phyloP scores from a whole-genome alignment of 2,113 vertebrate species.

The Xiphias gladius region DNA sequence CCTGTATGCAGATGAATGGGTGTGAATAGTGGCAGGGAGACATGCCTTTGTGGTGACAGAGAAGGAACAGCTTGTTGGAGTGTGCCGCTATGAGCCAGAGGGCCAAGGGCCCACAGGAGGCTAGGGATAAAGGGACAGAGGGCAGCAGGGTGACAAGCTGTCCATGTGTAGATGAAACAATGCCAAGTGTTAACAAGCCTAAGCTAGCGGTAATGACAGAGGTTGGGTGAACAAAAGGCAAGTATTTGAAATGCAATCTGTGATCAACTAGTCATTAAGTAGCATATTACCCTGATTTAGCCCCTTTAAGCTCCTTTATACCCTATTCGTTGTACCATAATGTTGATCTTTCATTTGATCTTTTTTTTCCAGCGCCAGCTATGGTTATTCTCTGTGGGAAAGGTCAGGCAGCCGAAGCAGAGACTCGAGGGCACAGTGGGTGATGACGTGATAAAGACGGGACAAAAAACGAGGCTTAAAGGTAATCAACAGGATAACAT shows the following conservation, averaged over 20 bases:
- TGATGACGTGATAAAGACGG: slow-evolving; percentile 24
- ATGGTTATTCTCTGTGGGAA: slow-evolving; percentile 11
- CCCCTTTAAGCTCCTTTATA: slow-evolving; percentile 40
- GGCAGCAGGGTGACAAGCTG: slow-evolving; percentile 79
- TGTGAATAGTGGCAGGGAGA: slow-evolving; percentile 47
- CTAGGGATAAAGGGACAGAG: slow-evolving; percentile 73
- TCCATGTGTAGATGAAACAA: slow-evolving; percentile 75
- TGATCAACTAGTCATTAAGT: slow-evolving; percentile 57
- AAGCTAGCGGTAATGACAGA: slow-evolving; percentile 68
- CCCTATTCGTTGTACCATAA: slow-evolving; percentile 38
- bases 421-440: slow-evolving; percentile 3
- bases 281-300: slow-evolving; percentile 57
- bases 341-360: slow-evolving; percentile 54
- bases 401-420: slow-evolving; percentile 20
- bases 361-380: slow-evolving; percentile 9
- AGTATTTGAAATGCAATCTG: slow-evolving; percentile 66
- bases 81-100: slow-evolving; percentile 78
- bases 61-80: slow-evolving; percentile 83
- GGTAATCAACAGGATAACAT: slow-evolving; percentile 34
- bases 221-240: slow-evolving; percentile 65
- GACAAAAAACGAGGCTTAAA: slow-evolving; percentile 16
- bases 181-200: slow-evolving; percentile 78
- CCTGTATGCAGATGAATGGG: slow-evolving; percentile 84
- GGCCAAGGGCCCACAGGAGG: slow-evolving; percentile 55
- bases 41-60: slow-evolving; percentile 73